phyloP scores from a whole-genome alignment of 1,140 invertebrate species.

The Euborellia annulipes region DNA sequence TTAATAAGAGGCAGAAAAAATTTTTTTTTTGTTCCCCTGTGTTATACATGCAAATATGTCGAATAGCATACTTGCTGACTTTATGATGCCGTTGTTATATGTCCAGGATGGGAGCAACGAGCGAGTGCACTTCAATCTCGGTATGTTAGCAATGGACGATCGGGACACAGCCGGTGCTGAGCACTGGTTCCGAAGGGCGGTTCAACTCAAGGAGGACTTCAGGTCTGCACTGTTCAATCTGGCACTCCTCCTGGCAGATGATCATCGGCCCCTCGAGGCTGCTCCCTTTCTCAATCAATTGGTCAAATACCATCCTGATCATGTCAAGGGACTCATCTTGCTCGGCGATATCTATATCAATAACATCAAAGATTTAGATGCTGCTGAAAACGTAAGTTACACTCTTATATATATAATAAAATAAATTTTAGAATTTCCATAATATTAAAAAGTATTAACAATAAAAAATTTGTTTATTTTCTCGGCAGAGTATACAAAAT shows the following conservation, averaged over 20 bases:
- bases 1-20: too few relatives aligned
- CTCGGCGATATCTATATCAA: conserved; percentile 95
- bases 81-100: too few relatives aligned
- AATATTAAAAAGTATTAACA: conserved; percentile 3
- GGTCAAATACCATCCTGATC: conserved; percentile 80
- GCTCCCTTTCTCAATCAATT: conserved; percentile 84
- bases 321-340: conserved; percentile 86
- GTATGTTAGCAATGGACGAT: conserved; percentile 94
- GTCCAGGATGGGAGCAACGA: conserved; percentile 55
- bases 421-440: conserved; percentile 2
- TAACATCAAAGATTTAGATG: conserved; percentile 83
- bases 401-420: background rate
- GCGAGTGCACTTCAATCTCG: conserved; percentile 83
- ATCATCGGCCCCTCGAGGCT: conserved; percentile 74
- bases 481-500: too few relatives aligned
- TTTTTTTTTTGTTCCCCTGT: too few relatives aligned
- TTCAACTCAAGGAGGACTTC: conserved; percentile 72
- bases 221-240: conserved; percentile 89
- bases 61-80: too few relatives aligned
- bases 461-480: background rate
- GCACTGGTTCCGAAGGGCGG: conserved; percentile 71
- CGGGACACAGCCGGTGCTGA: conserved; percentile 74
- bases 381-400: conserved; percentile 68
- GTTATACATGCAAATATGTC: too few relatives aligned
- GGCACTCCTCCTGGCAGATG: conserved; percentile 75